phyloP scores from a whole-genome alignment of 30 jellyfish, hydroid and myxozoan species.

The Nemopilema nomurai region DNA sequence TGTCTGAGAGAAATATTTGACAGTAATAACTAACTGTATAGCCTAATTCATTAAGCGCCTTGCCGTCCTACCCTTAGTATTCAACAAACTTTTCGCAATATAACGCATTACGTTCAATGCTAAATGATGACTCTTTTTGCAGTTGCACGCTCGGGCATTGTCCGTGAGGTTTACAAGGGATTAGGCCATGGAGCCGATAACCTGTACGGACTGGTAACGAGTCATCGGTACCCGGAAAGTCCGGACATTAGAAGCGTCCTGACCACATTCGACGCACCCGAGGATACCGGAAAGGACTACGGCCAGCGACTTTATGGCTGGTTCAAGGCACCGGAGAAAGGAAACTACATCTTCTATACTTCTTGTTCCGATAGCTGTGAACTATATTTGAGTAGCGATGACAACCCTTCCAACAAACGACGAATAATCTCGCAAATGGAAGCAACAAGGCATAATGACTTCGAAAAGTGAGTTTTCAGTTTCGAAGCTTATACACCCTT shows the following conservation, averaged over 20 bases:
- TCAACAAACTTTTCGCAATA: too few species aligned
- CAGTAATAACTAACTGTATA: too few species aligned
- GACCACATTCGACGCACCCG: slow-evolving; percentile 91
- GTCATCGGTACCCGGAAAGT: slow-evolving; percentile 87
- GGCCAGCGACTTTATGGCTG: slow-evolving; percentile 96
- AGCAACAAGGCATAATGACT: slow-evolving; percentile 83
- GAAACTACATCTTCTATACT: slow-evolving; percentile 86
- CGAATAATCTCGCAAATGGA: slow-evolving; percentile 95
- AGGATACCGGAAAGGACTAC: slow-evolving; percentile 78
- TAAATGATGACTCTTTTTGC: not conserved
- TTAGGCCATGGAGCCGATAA: slow-evolving; percentile 85
- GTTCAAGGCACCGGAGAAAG: slow-evolving; percentile 95
- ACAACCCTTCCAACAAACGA: slow-evolving; percentile 71
- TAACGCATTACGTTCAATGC: not conserved
- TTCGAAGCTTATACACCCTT: not conserved
- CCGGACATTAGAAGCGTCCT: slow-evolving; percentile 91
- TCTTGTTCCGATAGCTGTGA: slow-evolving; percentile 96
- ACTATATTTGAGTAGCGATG: slow-evolving; percentile 88
- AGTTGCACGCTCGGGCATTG: slow-evolving; percentile 84
- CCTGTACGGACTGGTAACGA: slow-evolving; percentile 82
- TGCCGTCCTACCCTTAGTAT: too few species aligned
- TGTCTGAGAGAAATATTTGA: not conserved
- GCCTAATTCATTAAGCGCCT: too few species aligned
- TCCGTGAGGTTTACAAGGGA: slow-evolving; percentile 91
- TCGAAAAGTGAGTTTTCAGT: slow-evolving; percentile 77